A percentile compares a stretch with the other conserved stretches of the same genome.
phyloP scores from a whole-genome alignment of 92 coral and sea anemone species.

The Pocillopora meandrina region DNA sequence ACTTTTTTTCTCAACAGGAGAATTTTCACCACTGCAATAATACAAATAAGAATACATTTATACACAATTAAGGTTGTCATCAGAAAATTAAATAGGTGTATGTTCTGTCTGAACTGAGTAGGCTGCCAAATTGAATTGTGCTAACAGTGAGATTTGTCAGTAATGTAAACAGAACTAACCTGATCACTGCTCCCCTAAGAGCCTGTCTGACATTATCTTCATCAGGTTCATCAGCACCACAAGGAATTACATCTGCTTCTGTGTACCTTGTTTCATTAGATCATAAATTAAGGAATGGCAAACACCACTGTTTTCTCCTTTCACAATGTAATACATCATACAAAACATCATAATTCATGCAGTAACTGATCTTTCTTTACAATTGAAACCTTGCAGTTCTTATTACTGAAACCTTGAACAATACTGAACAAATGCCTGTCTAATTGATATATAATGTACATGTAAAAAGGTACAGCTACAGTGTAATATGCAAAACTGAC shows the following conservation, averaged over 20 bases:
- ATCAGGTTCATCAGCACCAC: slow-evolving; percentile 79
- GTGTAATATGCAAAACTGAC: too few relatives aligned
- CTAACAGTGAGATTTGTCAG: neutral
- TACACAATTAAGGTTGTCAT: too few relatives aligned
- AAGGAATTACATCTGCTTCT: slow-evolving; percentile 86
- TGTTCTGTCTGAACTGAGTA: too few relatives aligned
- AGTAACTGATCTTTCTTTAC: too few relatives aligned
- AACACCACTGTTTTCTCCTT: neutral
- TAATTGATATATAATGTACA: too few relatives aligned
- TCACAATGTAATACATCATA: neutral
- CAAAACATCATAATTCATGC: too few relatives aligned
- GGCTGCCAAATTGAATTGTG: too few relatives aligned
- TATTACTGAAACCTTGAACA: too few relatives aligned
- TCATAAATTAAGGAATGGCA: slow-evolving; percentile 12
- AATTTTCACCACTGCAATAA: slow-evolving; percentile 75
- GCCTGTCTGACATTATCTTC: slow-evolving; percentile 85
- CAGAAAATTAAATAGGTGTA: too few relatives aligned
- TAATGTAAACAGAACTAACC: neutral
- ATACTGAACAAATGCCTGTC: too few relatives aligned
- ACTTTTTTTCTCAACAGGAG: slow-evolving; percentile 70
- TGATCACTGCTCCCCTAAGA: slow-evolving; percentile 75
- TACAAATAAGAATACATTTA: neutral
- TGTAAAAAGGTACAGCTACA: too few relatives aligned
- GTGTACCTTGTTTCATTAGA: slow-evolving; percentile 52
- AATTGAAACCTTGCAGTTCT: too few relatives aligned